Evolutionary conservation across 2,888 invertebrate species (phyloP), one percentile per base, ranked within the genome.

Genomic region (Osmoderma eremita): DNA sequence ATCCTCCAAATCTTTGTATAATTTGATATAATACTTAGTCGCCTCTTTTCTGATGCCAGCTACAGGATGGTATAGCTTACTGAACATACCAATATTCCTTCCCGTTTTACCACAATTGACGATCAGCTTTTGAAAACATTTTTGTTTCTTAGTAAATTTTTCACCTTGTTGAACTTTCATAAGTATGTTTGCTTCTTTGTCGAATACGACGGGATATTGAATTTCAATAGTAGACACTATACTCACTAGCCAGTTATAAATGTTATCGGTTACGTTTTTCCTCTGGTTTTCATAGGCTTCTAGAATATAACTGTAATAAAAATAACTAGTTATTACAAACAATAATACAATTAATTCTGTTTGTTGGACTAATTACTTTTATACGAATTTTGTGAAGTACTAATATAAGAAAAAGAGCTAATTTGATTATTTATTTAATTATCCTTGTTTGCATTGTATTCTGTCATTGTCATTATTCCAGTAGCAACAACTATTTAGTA

Each of bases 1-100:
- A 0, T 84, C 79, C 74, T 82, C 84, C 17, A 88, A 78, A 17
- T 79, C 73, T 8, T 82, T 73, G 71, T 84, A 86, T 70, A 88
- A 85, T 67, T 86, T 83, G 0, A 87, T 81, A 8, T 95, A 81
- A 70, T 87, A 87, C 71, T 88, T 84, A 0, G 94, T 83, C 0
- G 92, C 93, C 74, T 87, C 83, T 1, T 87, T 81, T 70, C 95
- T 86, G 62, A 91, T 84, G 51, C 86, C 81, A 0, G 89, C 80
- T 74, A 88, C 89, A 0, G 88, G 83, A 79, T 95, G 92, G 74
- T 92, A 91, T 0, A 95, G 80, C 71, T 90, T 89, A 76, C 91
- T 87, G 74, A 90, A 88, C 0, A 91, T 83, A 62, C 86, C 76
- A 50, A 74, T 75, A 70, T 75, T 77, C 54, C 74, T 73, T 64